phyloP scores from a whole-genome alignment of 2,888 invertebrate species.

The Gymnocheta viridis region DNA sequence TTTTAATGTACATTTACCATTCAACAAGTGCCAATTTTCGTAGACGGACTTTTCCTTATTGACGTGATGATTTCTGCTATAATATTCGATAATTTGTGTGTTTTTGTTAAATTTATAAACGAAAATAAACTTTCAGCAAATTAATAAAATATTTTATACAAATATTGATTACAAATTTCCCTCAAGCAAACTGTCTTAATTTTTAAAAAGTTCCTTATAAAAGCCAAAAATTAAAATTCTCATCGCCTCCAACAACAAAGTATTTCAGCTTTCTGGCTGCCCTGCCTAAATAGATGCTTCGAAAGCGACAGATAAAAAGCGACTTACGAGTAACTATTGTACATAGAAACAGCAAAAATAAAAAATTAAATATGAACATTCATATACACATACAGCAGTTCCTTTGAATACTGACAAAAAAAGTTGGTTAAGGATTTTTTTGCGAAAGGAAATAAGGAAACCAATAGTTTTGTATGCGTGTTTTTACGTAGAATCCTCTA shows the following conservation, averaged over 20 bases:
- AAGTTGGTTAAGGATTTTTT: background rate
- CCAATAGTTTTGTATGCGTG: slow-evolving; percentile 37
- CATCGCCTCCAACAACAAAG: background rate
- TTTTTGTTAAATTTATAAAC: too few relatives aligned
- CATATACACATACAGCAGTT: background rate
- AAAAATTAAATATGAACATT: background rate
- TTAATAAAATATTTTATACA: too few relatives aligned
- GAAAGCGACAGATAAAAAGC: background rate
- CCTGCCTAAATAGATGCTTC: background rate
- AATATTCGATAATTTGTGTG: too few relatives aligned
- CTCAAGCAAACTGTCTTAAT: too few relatives aligned
- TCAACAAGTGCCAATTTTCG: too few relatives aligned
- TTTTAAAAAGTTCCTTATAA: too few relatives aligned
- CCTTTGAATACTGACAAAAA: background rate
- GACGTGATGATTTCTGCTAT: too few relatives aligned
- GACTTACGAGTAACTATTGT: background rate
- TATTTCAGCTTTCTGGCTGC: background rate
- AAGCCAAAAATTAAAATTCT: background rate
- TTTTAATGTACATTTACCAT: too few relatives aligned
- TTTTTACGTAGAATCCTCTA: slow-evolving; percentile 8
- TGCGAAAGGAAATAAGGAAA: slow-evolving; percentile 21
- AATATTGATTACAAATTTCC: too few relatives aligned
- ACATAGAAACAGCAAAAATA: background rate
- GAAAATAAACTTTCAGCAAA: too few relatives aligned
- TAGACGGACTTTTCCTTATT: too few relatives aligned